Evolutionary conservation across 2,888 invertebrate species (phyloP).

Genomic region (Anagyrus pseudococci): DNA sequence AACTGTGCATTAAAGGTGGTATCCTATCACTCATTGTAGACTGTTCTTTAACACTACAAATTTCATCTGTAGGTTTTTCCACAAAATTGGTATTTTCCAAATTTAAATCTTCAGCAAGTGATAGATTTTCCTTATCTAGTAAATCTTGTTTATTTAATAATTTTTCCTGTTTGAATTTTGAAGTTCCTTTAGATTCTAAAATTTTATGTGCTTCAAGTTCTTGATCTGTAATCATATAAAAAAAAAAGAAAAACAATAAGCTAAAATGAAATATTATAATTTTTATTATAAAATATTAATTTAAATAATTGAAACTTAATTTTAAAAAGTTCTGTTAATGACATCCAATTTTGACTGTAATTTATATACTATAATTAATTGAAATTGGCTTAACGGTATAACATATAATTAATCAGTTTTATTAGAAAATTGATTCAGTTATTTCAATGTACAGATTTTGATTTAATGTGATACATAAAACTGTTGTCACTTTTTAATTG

Average conservation of each 20-base stretch:
- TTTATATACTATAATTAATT: too few species aligned
- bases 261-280: neutral
- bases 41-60: constrained; percentile 20
- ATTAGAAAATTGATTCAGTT: too few species aligned
- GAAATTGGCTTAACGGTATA: too few species aligned
- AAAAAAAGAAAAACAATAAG: neutral
- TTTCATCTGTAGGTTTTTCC: constrained; percentile 19
- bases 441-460: too few species aligned
- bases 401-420: too few species aligned
- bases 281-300: neutral
- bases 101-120: neutral
- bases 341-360: too few species aligned
- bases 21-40: constrained; percentile 34
- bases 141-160: constrained; percentile 1
- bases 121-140: neutral
- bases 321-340: neutral
- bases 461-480: too few species aligned
- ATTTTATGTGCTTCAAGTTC: constrained; percentile 16
- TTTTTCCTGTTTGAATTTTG: neutral
- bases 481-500: too few species aligned
- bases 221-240: constrained; percentile 37
- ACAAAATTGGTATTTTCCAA: neutral
- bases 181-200: constrained; percentile 1
- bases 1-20: constrained; percentile 28
- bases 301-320: neutral